phyloP scores from a whole-genome alignment of 2,888 invertebrate species.

The Chrysopilus asiliformis region DNA sequence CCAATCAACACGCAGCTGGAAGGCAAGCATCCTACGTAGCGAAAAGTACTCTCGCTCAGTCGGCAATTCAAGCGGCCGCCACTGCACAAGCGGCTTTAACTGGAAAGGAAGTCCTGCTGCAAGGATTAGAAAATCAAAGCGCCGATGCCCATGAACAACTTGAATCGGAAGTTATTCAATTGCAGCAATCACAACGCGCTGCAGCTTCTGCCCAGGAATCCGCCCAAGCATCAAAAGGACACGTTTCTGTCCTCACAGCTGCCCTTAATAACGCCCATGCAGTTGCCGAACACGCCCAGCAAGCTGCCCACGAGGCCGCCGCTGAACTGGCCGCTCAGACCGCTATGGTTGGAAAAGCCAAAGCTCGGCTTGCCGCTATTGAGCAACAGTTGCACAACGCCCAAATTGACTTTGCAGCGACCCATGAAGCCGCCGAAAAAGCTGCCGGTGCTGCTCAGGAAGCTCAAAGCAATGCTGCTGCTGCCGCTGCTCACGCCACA shows the following conservation, averaged over 20 bases:
- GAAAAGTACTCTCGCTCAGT: slow-evolving; percentile 55
- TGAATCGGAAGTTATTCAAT: slow-evolving; percentile 54
- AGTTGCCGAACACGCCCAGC: slow-evolving; percentile 55
- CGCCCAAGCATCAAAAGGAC: slow-evolving; percentile 56
- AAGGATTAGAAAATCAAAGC: slow-evolving; percentile 59
- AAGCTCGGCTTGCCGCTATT: slow-evolving; percentile 48
- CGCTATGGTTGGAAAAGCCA: slow-evolving; percentile 61
- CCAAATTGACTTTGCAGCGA: slow-evolving; percentile 61
- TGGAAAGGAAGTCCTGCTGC: slow-evolving; percentile 50
- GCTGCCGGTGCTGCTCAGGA: slow-evolving; percentile 51
- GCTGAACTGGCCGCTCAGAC: slow-evolving; percentile 63
- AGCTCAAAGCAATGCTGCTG: slow-evolving; percentile 59
- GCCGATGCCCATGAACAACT: slow-evolving; percentile 53
- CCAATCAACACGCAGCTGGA: slow-evolving; percentile 59
- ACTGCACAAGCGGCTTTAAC: slow-evolving; percentile 51
- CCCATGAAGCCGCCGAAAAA: slow-evolving; percentile 57
- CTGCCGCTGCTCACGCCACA: slow-evolving; percentile 55
- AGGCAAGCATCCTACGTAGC: slow-evolving; percentile 67
- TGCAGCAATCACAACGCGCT: slow-evolving; percentile 57
- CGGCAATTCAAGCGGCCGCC: slow-evolving; percentile 55
- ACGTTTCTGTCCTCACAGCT: slow-evolving; percentile 53
- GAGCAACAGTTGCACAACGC: slow-evolving; percentile 56
- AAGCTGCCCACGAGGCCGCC: slow-evolving; percentile 55
- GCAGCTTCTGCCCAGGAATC: slow-evolving; percentile 54
- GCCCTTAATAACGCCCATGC: slow-evolving; percentile 63